Evolutionary conservation across 1,140 invertebrate species (phyloP), one percentile per base, ranked within the genome.

Genomic region (Drosophila cardini): DNA sequence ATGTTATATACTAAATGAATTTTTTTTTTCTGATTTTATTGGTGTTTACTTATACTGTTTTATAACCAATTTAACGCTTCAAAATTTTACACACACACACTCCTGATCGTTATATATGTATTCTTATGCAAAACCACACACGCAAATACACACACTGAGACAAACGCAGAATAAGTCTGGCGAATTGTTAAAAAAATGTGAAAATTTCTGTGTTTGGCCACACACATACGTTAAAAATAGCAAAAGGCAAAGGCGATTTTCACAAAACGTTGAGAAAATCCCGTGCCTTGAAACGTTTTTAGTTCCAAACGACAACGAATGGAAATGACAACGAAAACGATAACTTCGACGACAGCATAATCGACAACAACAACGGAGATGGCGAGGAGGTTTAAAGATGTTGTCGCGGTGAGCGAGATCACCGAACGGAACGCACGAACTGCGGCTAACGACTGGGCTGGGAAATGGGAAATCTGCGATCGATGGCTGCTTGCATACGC

Each of bases 151-250:
- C 18, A 38, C 68, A 84, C 60, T 74, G 63, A 46, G 45, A 63
- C 61, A 74, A 46, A 48, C 48, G 62, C 56, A 61, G 48, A 50
- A 65, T 61, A 87, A 86, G 46, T 83, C 84, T 68, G 72, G 76
- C 83, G 71, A 87, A 83, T 72, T 69, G 73, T 77, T 86, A 76
- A 75, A 72, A 26, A 71, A 65, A 78, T 63, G 61, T 80, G 80
- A 80, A 84, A 64, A 74, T 77, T 62, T 75, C 50, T 61, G 46
- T 74, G 50, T 74, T 69, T 61, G 70, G 75, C 69, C 69, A 56
- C 74, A 74, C 79, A 82, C 78, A 81, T 67, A 72, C 52, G 71
- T 76, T 86, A 86, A 86, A 86, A 86, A 86, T 87, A 86, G 83
- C 81, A 78, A 67, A 80, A 68, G 62, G 76, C 69, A 68, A 73